phyloP scores from a whole-genome alignment of 2,888 invertebrate genomes.

The Drosophila cognata region DNA sequence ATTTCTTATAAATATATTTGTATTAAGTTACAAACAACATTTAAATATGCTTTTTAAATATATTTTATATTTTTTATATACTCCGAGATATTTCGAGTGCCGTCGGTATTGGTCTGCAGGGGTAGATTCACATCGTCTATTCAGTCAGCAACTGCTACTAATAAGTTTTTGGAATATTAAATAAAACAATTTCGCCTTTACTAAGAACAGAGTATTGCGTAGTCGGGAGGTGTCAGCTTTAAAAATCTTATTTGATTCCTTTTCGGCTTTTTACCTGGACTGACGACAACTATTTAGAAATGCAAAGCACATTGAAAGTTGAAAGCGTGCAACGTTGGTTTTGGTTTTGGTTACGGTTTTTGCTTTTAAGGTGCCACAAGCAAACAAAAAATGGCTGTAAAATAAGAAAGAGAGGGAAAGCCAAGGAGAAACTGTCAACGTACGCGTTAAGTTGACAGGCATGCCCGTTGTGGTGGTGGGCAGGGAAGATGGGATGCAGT shows the following conservation, averaged over 20 bases:
- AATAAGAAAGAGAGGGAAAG: constrained; percentile 10
- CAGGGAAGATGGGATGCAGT: not conserved
- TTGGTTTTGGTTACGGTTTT: constrained; percentile 60
- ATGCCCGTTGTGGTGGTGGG: constrained; percentile 16
- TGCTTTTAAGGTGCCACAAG: constrained; percentile 66
- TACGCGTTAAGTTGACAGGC: constrained; percentile 69
- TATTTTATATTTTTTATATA: not conserved
- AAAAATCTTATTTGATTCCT: not conserved
- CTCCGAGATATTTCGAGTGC: not conserved
- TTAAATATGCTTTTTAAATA: not conserved
- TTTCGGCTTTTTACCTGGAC: constrained; percentile 43
- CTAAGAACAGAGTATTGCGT: not conserved
- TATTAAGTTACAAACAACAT: not conserved
- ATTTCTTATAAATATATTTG: not conserved
- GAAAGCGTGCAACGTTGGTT: constrained; percentile 64
- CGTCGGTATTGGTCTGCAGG: not conserved
- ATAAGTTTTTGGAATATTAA: not conserved
- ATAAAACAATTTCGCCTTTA: not conserved
- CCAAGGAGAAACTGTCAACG: constrained; percentile 59
- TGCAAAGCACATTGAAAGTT: constrained; percentile 81
- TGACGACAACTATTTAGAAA: constrained; percentile 76
- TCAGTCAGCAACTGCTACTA: not conserved
- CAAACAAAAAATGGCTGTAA: constrained; percentile 31
- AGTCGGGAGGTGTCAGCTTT: not conserved
- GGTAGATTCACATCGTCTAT: not conserved